phyloP scores from a whole-genome alignment of 2,888 invertebrate species.

The Beris morrisii region DNA sequence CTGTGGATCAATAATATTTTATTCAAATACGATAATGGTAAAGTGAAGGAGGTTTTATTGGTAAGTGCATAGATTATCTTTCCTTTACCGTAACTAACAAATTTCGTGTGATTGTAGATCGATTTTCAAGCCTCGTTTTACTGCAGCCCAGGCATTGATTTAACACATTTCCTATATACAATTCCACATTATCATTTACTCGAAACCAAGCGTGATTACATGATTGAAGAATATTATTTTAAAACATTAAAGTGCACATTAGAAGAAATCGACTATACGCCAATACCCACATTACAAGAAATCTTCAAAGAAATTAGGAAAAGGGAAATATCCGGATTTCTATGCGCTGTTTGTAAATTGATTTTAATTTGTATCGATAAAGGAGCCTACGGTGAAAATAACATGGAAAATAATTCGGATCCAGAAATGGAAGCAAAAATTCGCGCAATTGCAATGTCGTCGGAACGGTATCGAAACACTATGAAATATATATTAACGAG shows the following conservation, averaged over 20 bases:
- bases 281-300: conserved; percentile 38
- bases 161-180: conserved; percentile 55
- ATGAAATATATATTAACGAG: conserved; percentile 16
- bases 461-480: not conserved
- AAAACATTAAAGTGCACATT: conserved; percentile 39
- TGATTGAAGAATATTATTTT: conserved; percentile 42
- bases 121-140: conserved; percentile 54
- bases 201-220: conserved; percentile 43
- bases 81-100: not conserved
- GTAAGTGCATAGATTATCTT: conserved; percentile 46
- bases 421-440: not conserved
- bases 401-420: not conserved
- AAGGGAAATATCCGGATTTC: conserved; percentile 41
- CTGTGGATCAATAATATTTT: conserved; percentile 61
- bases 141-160: conserved; percentile 53
- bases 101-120: conserved; percentile 44
- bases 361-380: conserved; percentile 40
- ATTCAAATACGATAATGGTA: conserved; percentile 49
- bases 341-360: conserved; percentile 38
- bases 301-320: conserved; percentile 37
- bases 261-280: conserved; percentile 36
- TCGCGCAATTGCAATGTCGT: not conserved
- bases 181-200: conserved; percentile 50
- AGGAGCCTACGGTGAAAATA: conserved; percentile 34
- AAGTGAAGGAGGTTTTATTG: conserved; percentile 53